These are phyloP conservation scores for Harpalus rufipes DNA, from an alignment of 2,888 invertebrate species.

Conservation along the genomic window DNA sequence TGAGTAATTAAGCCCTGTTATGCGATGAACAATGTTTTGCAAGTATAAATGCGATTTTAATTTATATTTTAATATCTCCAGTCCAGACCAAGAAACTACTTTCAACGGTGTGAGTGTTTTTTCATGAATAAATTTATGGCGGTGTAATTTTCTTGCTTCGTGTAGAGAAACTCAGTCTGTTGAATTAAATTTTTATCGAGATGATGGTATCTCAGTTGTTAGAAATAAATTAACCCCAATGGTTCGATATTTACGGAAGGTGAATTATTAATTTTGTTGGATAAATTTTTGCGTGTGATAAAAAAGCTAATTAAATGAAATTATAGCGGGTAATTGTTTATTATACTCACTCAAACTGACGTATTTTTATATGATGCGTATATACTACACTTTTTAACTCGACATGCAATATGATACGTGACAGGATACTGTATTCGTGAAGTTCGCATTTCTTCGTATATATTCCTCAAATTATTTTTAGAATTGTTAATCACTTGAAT, in stretches of 20 bases:
- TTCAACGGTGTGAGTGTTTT: slow-evolving; percentile 8
- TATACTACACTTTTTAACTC: too few species aligned
- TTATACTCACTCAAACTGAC: slow-evolving; percentile 17
- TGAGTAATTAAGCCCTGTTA: slow-evolving; percentile 39
- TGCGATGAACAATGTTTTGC: slow-evolving; percentile 26
- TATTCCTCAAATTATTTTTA: too few species aligned
- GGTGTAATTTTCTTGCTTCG: slow-evolving; percentile 15
- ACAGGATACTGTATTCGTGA: too few species aligned
- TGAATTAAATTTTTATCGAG: slow-evolving; percentile 43
- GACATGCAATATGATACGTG: background rate
- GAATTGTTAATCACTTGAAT: too few species aligned
- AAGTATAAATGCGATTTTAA: slow-evolving; percentile 48
- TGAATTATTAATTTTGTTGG: slow-evolving; percentile 39
- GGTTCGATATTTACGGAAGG: slow-evolving; percentile 32
- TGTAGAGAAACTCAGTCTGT: slow-evolving; percentile 27
- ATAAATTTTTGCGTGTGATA: slow-evolving; percentile 49
- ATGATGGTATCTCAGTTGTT: slow-evolving; percentile 30
- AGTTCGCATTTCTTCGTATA: too few species aligned
- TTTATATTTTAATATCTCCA: slow-evolving; percentile 41
- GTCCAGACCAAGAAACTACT: slow-evolving; percentile 26
- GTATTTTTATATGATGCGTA: background rate
- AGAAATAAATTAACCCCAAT: slow-evolving; percentile 35
- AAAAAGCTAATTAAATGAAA: slow-evolving; percentile 35
- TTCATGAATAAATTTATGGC: slow-evolving; percentile 36
- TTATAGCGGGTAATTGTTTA: slow-evolving; percentile 24